Percentiles rank a stretch among this genome's conserved stretches.
Evolutionary conservation across 2,797 vertebrate species (phyloP).

Genomic region (Limnodromus scolopaceus): DNA sequence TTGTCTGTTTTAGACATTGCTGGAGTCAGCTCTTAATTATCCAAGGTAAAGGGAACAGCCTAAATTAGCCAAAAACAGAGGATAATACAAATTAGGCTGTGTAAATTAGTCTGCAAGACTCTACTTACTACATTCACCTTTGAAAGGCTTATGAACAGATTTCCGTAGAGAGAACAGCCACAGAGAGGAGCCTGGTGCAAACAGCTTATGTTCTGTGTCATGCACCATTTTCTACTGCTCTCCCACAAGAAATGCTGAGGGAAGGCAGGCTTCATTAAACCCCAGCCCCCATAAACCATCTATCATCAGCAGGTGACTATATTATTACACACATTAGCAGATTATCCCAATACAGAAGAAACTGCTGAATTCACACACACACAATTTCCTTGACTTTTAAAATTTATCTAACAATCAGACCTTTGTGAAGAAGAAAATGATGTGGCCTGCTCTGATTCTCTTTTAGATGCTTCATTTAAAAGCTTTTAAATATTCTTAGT

Average conservation of each 20-base stretch:
- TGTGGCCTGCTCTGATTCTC: not conserved
- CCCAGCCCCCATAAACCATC: not conserved
- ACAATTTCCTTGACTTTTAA: not conserved
- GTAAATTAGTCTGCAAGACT: conserved; percentile 35
- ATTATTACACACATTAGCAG: not conserved
- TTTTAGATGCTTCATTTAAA: not conserved
- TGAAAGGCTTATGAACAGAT: conserved; percentile 10
- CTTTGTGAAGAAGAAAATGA: not conserved
- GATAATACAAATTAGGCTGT: conserved; percentile 50
- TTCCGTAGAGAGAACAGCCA: not conserved
- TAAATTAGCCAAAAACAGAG: conserved; percentile 42
- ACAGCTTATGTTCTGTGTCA: not conserved
- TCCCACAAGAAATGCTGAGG: conserved; percentile 31
- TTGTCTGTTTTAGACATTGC: conserved; percentile 36
- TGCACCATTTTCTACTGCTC: not conserved
- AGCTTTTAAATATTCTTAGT: not conserved
- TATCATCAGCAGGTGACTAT: not conserved
- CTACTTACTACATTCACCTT: not conserved
- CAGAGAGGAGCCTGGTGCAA: not conserved
- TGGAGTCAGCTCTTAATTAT: conserved; percentile 55
- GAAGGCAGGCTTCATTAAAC: conserved; percentile 25
- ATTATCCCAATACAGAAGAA: conserved; percentile 30
- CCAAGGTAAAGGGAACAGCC: conserved; percentile 22
- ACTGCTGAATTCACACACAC: not conserved
- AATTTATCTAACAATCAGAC: not conserved